phyloP scores from a whole-genome alignment of 2,888 invertebrate genomes.

The Tipula vernalis region DNA sequence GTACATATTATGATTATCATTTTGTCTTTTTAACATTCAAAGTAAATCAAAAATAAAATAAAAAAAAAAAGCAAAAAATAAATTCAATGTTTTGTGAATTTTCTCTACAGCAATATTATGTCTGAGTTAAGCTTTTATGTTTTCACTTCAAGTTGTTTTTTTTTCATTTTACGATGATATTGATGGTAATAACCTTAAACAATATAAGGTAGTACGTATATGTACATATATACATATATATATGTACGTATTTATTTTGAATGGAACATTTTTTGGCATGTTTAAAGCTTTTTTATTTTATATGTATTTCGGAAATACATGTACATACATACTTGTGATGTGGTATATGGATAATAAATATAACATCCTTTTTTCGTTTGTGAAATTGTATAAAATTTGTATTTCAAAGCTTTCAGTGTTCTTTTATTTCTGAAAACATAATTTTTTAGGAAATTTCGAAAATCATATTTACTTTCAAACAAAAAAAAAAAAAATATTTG shows the following conservation, averaged over 20 bases:
- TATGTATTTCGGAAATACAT: background rate
- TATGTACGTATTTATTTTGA: background rate
- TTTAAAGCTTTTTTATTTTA: background rate
- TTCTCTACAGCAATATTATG: background rate
- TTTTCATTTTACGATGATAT: background rate
- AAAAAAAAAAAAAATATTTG: too few species aligned
- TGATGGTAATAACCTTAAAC: background rate
- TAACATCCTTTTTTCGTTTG: background rate
- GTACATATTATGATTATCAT: background rate
- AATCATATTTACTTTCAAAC: too few species aligned
- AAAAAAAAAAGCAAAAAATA: background rate
- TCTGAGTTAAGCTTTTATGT: conserved; percentile 4
- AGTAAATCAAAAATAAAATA: background rate
- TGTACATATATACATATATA: background rate
- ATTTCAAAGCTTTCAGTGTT: too few species aligned
- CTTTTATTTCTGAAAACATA: too few species aligned
- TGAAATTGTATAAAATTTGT: background rate
- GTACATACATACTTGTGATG: background rate
- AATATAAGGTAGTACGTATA: background rate
- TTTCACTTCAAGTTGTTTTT: background rate
- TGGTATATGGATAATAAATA: background rate
- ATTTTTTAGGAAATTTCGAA: too few species aligned
- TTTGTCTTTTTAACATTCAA: background rate
- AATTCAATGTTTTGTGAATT: background rate
- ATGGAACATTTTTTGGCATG: background rate